Evolutionary conservation across 2,888 invertebrate species (phyloP).

Genomic region (Mimas tiliae): DNA sequence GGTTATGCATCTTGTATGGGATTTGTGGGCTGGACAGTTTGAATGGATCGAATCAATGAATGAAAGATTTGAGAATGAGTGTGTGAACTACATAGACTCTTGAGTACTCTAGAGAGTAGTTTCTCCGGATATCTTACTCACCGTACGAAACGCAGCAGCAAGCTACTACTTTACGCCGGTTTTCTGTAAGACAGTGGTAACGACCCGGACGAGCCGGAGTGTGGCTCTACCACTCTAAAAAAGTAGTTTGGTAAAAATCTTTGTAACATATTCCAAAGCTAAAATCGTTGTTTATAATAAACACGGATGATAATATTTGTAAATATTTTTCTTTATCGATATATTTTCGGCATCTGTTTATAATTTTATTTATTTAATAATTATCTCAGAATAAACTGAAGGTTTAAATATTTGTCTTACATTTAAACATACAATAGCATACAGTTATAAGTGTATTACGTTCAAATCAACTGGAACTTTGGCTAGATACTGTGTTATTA

Average conservation of each 20-base stretch:
- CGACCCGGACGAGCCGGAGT: too few species aligned
- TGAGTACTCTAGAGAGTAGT: too few species aligned
- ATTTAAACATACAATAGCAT: too few species aligned
- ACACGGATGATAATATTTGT: conserved; percentile 11
- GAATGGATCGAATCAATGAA: neutral
- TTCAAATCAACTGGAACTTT: neutral
- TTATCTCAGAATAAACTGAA: neutral
- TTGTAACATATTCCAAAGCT: conserved; percentile 1
- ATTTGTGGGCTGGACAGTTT: conserved; percentile 1
- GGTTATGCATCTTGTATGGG: conserved; percentile 1
- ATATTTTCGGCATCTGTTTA: conserved; percentile 16
- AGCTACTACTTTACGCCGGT: too few species aligned
- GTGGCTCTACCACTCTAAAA: too few species aligned
- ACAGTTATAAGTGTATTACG: neutral
- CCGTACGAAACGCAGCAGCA: too few species aligned
- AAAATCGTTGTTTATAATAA: neutral
- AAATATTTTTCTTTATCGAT: conserved; percentile 18
- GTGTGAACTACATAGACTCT: too few species aligned
- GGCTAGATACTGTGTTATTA: too few species aligned
- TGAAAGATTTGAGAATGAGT: too few species aligned
- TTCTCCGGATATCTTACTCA: too few species aligned
- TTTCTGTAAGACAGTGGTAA: too few species aligned
- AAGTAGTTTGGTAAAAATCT: neutral
- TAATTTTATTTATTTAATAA: conserved; percentile 13
- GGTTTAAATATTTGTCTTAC: conserved; percentile 7